These are phyloP conservation scores for Campylomormyrus numenius DNA, from an alignment of 2,113 vertebrate genomes.

Conservation along the genomic window DNA sequence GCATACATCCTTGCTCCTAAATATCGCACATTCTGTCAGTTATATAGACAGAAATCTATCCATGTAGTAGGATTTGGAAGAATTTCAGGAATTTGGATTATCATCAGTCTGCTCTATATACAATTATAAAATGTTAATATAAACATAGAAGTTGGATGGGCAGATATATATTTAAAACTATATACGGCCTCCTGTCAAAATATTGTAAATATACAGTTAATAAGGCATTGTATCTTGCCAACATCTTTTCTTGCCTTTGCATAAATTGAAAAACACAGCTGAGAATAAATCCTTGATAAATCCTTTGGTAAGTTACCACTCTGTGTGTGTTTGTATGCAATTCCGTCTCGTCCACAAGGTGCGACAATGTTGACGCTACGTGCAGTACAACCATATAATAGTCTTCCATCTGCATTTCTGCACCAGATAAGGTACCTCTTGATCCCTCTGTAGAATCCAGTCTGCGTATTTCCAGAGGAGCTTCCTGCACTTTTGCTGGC, in stretches of 20 bases:
- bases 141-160: not conserved
- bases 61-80: not conserved
- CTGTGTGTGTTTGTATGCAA: not conserved
- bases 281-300: not conserved
- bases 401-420: not conserved
- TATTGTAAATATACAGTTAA: not conserved
- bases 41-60: not conserved
- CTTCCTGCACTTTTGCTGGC: slow-evolving; percentile 39
- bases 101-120: not conserved
- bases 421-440: slow-evolving; percentile 38
- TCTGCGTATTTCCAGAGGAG: slow-evolving; percentile 51
- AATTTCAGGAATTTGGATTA: not conserved
- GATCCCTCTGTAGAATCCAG: slow-evolving; percentile 52
- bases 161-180: not conserved
- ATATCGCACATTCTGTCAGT: not conserved
- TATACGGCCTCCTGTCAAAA: not conserved
- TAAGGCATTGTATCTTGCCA: not conserved
- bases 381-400: not conserved
- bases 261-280: not conserved
- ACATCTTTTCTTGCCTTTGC: not conserved
- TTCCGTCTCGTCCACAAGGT: not conserved
- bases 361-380: not conserved
- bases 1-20: too few relatives aligned
- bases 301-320: not conserved
- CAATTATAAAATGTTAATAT: not conserved